Percentiles rank a stretch among this genome's conserved stretches.
Evolutionary conservation across 1,140 invertebrate genomes (phyloP).

Genomic region (Heliothis virescens): DNA sequence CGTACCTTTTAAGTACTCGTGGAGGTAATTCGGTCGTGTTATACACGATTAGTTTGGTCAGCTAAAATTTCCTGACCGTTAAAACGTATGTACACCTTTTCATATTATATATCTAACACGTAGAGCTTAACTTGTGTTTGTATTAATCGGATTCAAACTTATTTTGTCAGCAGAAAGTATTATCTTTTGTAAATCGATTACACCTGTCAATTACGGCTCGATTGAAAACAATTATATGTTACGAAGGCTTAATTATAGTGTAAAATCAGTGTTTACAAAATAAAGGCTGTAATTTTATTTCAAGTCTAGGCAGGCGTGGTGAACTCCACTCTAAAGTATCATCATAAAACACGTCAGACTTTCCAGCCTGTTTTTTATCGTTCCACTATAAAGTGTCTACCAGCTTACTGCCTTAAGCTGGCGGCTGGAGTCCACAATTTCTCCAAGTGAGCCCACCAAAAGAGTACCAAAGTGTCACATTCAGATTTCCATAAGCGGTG

Average conservation of each 20-base stretch:
- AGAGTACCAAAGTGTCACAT: conserved; percentile 61
- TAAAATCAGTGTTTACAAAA: no score
- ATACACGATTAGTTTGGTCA: conserved; percentile 39
- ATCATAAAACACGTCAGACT: neutral
- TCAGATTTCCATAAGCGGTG: conserved; percentile 69
- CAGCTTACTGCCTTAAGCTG: neutral
- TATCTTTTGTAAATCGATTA: no score
- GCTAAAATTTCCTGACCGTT: conserved; percentile 30
- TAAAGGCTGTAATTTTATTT: no score
- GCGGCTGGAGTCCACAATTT: conserved; percentile 30
- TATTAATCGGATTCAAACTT: no score
- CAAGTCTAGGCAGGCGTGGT: neutral
- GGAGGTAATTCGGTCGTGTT: conserved; percentile 24
- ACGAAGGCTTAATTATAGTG: no score
- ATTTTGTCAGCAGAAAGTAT: no score
- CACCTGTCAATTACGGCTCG: no score
- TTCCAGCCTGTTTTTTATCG: conserved; percentile 12
- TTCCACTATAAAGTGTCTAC: neutral
- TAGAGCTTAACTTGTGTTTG: no score
- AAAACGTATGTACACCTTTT: conserved; percentile 1
- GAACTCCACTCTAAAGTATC: neutral
- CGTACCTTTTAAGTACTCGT: conserved; percentile 43
- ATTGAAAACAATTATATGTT: no score
- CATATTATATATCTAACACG: neutral
- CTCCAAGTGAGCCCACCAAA: conserved; percentile 23